Percentiles rank a stretch among this genome's conserved stretches.
Conservation (phyloP, 2,888 invertebrate species). For the Mactromeris polynyma region DNA sequence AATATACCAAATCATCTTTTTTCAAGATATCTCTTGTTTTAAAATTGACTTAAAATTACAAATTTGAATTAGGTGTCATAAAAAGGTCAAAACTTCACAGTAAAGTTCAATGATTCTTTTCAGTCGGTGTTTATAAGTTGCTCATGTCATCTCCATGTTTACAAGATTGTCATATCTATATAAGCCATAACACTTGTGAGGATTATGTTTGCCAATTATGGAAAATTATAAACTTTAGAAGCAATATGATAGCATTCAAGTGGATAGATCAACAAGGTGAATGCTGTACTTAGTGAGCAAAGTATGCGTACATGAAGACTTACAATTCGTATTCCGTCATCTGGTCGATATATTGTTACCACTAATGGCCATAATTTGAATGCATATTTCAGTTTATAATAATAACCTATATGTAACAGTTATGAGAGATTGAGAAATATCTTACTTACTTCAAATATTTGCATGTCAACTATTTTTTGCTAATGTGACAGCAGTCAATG, state of each 20-base stretch:
- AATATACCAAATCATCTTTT: too few relatives aligned
- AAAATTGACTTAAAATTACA: not conserved
- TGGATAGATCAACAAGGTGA: not conserved
- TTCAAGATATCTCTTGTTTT: too few relatives aligned
- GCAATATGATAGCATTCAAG: slow-evolving; percentile 36
- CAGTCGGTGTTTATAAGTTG: not conserved
- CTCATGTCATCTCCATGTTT: not conserved
- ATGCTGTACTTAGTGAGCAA: not conserved
- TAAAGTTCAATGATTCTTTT: not conserved
- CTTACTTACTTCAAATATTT: not conserved
- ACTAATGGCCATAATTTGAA: not conserved
- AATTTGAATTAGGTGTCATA: not conserved
- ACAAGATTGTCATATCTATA: not conserved
- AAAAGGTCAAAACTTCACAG: not conserved
- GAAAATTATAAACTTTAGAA: slow-evolving; percentile 36
- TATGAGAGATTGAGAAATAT: not conserved
- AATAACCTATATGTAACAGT: not conserved
- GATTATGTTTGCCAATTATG: slow-evolving; percentile 31
- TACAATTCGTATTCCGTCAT: not conserved
- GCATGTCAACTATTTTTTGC: not conserved
- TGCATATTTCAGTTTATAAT: not conserved
- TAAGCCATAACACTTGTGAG: not conserved
- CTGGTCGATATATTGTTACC: not conserved
- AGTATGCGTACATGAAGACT: not conserved
- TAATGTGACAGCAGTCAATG: too few relatives aligned